Evolutionary conservation across 1,140 invertebrate species (phyloP).

Genomic region (Nymphalis io): DNA sequence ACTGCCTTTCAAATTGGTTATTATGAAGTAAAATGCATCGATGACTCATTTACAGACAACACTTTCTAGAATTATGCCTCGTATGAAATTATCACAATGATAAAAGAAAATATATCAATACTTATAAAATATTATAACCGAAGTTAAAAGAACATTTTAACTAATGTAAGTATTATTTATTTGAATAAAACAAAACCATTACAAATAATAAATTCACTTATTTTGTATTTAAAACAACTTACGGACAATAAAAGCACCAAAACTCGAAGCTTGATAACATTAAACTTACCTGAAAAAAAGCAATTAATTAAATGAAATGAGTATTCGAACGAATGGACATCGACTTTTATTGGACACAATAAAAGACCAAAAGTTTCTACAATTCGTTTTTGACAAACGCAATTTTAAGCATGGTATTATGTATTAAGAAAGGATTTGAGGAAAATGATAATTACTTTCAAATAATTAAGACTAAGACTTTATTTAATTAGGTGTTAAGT

Average conservation of each 20-base stretch:
- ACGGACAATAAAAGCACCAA: conserved; percentile 13
- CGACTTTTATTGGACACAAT: conserved; percentile 48
- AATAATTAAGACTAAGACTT: no score
- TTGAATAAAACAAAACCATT: no score
- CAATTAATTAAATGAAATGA: conserved; percentile 56
- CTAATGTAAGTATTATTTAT: no score
- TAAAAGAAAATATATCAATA: background rate
- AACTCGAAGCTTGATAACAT: conserved; percentile 33
- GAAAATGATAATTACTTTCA: background rate
- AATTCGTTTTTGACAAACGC: background rate
- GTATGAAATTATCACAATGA: background rate
- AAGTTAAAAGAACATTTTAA: no score
- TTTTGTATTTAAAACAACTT: background rate
- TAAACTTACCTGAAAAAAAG: conserved; percentile 61
- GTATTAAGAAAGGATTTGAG: background rate
- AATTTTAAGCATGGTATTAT: background rate
- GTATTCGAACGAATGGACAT: conserved; percentile 42
- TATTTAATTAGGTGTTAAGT: background rate
- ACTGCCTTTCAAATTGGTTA: conserved; percentile 20
- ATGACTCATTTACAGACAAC: conserved; percentile 12
- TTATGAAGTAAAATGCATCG: conserved; percentile 12
- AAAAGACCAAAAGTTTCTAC: conserved; percentile 28
- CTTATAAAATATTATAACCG: background rate
- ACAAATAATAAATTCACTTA: no score
- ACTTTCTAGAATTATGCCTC: conserved; percentile 19